Conservation (phyloP, 2,888 invertebrate species). For the Tromatobia lineatoria region DNA sequence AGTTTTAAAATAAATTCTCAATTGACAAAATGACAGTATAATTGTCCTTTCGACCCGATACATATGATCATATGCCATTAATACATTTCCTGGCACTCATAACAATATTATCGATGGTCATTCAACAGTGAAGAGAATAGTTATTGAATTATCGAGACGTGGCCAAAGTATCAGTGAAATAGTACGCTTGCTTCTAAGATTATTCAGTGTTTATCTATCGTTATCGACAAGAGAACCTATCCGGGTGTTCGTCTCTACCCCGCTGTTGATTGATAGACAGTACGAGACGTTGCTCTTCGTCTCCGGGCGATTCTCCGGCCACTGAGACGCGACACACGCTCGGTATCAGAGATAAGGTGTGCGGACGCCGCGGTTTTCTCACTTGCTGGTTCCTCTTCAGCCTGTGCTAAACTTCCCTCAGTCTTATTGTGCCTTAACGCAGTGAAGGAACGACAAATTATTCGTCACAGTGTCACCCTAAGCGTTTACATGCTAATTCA, state of each 20-base stretch:
- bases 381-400: slow-evolving; percentile 59
- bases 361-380: slow-evolving; percentile 58
- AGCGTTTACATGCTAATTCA: background rate
- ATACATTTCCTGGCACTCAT: too few species aligned
- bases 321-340: slow-evolving; percentile 32
- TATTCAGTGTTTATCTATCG: slow-evolving; percentile 57
- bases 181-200: slow-evolving; percentile 26
- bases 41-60: too few species aligned
- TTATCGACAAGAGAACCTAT: slow-evolving; percentile 57
- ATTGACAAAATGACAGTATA: too few species aligned
- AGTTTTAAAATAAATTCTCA: too few species aligned
- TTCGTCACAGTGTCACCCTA: background rate
- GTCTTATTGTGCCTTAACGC: background rate
- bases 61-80: too few species aligned
- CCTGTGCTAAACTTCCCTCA: slow-evolving; percentile 38
- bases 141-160: slow-evolving; percentile 6
- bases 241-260: slow-evolving; percentile 41
- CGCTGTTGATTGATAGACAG: slow-evolving; percentile 29
- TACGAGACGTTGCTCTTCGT: slow-evolving; percentile 10
- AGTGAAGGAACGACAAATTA: background rate
- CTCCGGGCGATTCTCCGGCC: background rate
- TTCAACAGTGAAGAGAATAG: background rate
- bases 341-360: slow-evolving; percentile 60
- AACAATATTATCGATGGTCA: background rate
- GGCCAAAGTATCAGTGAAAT: slow-evolving; percentile 3